These are phyloP conservation scores for Brachymystax lenok DNA, from an alignment of 2,797 vertebrate genomes.

Conservation along the genomic window DNA sequence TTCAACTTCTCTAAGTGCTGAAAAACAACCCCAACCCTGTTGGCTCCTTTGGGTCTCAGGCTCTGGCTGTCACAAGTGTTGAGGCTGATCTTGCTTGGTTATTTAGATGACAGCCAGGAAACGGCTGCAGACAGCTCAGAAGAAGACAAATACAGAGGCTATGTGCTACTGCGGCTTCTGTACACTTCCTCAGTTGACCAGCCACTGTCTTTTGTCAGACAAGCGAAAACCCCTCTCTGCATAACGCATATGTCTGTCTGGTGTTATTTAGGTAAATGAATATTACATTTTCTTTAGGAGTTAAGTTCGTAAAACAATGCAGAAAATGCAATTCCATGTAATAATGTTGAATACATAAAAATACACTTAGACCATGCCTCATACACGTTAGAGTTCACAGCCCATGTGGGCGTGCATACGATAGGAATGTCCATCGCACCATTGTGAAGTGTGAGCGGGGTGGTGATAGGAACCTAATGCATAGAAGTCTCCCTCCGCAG, in stretches of 20 bases:
- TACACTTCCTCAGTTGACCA: slow-evolving; percentile 45
- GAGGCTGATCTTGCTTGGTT: too few relatives aligned
- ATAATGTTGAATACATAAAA: background rate
- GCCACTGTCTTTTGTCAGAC: background rate
- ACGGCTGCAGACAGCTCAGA: slow-evolving; percentile 22
- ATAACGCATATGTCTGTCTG: too few relatives aligned
- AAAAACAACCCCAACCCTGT: too few relatives aligned
- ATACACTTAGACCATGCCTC: background rate
- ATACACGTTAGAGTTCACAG: background rate
- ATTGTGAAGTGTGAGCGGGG: background rate
- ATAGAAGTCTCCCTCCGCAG: too few relatives aligned
- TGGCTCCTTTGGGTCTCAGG: background rate
- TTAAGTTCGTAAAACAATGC: background rate
- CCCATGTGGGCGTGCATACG: background rate
- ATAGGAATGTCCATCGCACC: background rate
- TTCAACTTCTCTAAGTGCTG: background rate
- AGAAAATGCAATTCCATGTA: background rate
- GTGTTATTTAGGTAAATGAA: background rate
- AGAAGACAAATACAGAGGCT: background rate
- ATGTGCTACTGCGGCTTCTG: slow-evolving; percentile 13
- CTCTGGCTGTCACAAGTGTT: background rate
- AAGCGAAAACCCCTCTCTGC: background rate
- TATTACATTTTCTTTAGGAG: background rate
- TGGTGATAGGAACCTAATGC: background rate
- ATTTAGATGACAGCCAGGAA: slow-evolving; percentile 26